A percentile compares a stretch with the other conserved stretches of the same genome.
These are phyloP conservation scores for Cryptocephalus moraei DNA, from an alignment of 2,888 invertebrate species.

Conservation along the genomic window DNA sequence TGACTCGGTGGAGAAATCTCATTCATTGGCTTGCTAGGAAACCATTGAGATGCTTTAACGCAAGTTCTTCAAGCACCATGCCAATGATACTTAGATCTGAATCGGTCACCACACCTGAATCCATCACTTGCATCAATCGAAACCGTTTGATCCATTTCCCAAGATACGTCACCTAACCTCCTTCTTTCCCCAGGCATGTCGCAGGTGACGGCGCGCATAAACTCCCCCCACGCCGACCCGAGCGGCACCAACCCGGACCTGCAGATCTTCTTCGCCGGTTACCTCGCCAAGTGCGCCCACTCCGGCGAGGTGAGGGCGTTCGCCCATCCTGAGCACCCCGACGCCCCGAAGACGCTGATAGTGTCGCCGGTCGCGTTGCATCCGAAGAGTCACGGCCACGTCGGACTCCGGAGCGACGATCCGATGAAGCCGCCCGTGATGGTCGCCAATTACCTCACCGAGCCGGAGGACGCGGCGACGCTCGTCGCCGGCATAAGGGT, in stretches of 20 bases:
- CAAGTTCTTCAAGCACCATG: too few relatives aligned
- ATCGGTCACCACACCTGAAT: too few relatives aligned
- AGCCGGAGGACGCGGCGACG: conserved; percentile 53
- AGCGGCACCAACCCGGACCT: conserved; percentile 53
- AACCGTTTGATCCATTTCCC: too few relatives aligned
- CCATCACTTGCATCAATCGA: too few relatives aligned
- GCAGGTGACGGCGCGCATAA: conserved; percentile 56
- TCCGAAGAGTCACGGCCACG: conserved; percentile 54
- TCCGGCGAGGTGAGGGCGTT: conserved; percentile 40
- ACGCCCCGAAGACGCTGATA: conserved; percentile 28
- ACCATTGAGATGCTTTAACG: too few relatives aligned
- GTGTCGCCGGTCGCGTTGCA: conserved; percentile 54
- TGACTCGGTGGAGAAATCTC: too few relatives aligned
- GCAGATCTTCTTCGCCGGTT: conserved; percentile 57
- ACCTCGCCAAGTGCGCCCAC: conserved; percentile 49
- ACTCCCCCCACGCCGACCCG: conserved; percentile 48
- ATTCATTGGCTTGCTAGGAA: too few relatives aligned
- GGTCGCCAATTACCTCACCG: conserved; percentile 64
- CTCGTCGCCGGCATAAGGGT: conserved; percentile 52
- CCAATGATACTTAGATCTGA: too few relatives aligned
- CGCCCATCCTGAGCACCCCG: conserved; percentile 31
- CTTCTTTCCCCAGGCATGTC: conserved; percentile 39
- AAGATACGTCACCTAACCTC: too few relatives aligned
- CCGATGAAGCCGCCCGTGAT: conserved; percentile 63
- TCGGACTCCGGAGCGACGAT: conserved; percentile 54